phyloP scores from a whole-genome alignment of 2,113 vertebrate genomes.

The Nettapus auritus region DNA sequence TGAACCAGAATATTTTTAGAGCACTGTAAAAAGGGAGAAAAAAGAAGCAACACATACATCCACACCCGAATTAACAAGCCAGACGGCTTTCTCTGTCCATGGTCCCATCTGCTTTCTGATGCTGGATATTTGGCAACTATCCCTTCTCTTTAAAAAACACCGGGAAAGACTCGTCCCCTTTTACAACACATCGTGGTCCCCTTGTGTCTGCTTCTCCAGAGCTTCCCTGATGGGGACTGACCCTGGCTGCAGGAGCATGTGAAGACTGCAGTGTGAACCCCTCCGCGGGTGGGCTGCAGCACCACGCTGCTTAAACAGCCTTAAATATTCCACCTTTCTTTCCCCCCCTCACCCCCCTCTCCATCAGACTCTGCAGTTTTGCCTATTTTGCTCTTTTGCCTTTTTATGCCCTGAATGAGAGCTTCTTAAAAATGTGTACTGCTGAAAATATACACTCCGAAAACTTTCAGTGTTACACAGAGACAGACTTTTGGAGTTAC shows the following conservation, averaged over 20 bases:
- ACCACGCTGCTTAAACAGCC: neutral
- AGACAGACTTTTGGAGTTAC: neutral
- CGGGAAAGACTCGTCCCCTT: neutral
- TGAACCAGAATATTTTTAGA: neutral
- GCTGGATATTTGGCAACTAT: neutral
- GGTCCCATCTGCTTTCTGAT: neutral
- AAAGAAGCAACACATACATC: fast-evolving
- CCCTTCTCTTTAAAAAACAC: neutral
- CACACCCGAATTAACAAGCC: neutral
- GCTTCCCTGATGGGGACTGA: neutral
- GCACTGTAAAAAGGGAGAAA: neutral
- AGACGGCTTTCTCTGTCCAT: neutral
- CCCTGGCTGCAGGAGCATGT: fast-evolving
- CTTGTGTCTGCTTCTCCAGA: fast-evolving
- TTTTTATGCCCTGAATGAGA: neutral
- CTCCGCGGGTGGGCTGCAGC: neutral
- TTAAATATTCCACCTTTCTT: neutral
- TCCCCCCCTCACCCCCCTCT: too few species aligned
- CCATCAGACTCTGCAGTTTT: neutral
- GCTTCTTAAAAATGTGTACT: fast-evolving
- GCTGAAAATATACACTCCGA: neutral
- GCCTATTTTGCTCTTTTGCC: neutral
- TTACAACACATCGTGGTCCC: fast-evolving
- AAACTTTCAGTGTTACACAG: fast-evolving
- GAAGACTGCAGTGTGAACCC: neutral